Percentiles rank a stretch among this genome's conserved stretches.
These are phyloP conservation scores for Andrena haemorrhoa DNA, from an alignment of 2,888 invertebrate genomes.

Conservation along the genomic window DNA sequence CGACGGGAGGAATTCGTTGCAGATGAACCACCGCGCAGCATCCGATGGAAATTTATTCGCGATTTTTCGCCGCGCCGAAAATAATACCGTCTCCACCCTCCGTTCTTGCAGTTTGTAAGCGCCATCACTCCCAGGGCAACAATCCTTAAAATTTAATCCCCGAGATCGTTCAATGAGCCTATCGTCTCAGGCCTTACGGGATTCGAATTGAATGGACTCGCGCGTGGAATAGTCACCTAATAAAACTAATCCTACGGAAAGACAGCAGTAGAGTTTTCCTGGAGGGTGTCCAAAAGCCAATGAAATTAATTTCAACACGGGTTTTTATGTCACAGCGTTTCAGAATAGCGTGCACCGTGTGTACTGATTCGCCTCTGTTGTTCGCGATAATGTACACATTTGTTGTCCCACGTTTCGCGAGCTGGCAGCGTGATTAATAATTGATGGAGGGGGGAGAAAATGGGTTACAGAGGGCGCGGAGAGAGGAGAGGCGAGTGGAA, in stretches of 20 bases:
- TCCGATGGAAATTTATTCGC: constrained; percentile 21
- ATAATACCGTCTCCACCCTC: not conserved
- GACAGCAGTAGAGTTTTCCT: not conserved
- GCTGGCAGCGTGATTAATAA: not conserved
- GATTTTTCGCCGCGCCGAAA: not conserved
- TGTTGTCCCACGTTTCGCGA: constrained; percentile 15
- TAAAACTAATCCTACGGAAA: not conserved
- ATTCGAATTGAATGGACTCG: not conserved
- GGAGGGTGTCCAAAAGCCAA: not conserved
- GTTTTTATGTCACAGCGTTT: constrained; percentile 1
- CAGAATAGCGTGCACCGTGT: too few relatives aligned
- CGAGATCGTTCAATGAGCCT: too few relatives aligned
- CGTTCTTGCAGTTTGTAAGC: not conserved
- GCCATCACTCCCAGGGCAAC: not conserved
- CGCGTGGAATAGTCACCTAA: too few relatives aligned
- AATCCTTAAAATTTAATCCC: too few relatives aligned
- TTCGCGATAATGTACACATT: constrained; percentile 2
- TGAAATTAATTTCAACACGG: constrained; percentile 2
- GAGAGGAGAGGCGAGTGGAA: not conserved
- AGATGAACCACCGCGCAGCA: constrained; percentile 12
- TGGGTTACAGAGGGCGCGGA: not conserved
- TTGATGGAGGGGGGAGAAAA: not conserved
- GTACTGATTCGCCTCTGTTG: not conserved
- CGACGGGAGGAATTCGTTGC: constrained; percentile 39
- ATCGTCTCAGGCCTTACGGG: not conserved